These are phyloP conservation scores for Enteromius radiatus DNA, from an alignment of 2,797 vertebrate genomes.

Conservation along the genomic window DNA sequence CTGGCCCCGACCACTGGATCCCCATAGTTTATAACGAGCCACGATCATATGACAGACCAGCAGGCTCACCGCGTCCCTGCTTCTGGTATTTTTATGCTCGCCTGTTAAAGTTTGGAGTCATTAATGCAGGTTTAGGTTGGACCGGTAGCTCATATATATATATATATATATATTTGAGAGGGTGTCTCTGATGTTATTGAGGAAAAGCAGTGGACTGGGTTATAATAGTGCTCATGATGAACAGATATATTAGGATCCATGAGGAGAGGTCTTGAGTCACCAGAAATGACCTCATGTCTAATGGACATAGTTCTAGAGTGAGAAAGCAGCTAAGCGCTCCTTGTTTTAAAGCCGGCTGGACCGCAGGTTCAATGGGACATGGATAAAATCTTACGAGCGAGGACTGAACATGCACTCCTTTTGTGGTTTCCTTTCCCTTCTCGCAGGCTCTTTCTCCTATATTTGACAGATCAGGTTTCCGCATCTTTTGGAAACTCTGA, in stretches of 20 bases:
- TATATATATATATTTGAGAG: constrained; percentile 33
- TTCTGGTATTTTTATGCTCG: constrained; percentile 41
- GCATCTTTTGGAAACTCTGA: constrained; percentile 45
- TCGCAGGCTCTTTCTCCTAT: not conserved
- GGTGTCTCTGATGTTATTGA: constrained; percentile 10
- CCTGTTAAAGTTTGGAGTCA: constrained; percentile 37
- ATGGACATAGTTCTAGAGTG: constrained; percentile 33
- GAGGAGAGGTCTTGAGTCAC: constrained; percentile 43
- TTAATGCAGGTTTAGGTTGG: constrained; percentile 39
- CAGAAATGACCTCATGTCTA: constrained; percentile 54
- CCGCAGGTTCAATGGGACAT: constrained; percentile 50
- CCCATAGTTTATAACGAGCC: constrained; percentile 37
- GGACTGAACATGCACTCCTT: constrained; percentile 31
- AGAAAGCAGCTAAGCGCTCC: constrained; percentile 34
- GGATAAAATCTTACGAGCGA: constrained; percentile 26
- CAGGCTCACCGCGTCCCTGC: not conserved
- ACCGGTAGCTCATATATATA: constrained; percentile 27
- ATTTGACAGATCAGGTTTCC: constrained; percentile 16
- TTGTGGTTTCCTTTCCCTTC: constrained; percentile 28
- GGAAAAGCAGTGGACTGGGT: constrained; percentile 1
- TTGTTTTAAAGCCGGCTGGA: constrained; percentile 45
- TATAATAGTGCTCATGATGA: constrained; percentile 37
- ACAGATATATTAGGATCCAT: constrained; percentile 41
- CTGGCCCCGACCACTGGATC: constrained; percentile 21
- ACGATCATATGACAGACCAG: constrained; percentile 26